Conservation (phyloP, 2,888 invertebrate species). For the Salpingus planirostris region DNA sequence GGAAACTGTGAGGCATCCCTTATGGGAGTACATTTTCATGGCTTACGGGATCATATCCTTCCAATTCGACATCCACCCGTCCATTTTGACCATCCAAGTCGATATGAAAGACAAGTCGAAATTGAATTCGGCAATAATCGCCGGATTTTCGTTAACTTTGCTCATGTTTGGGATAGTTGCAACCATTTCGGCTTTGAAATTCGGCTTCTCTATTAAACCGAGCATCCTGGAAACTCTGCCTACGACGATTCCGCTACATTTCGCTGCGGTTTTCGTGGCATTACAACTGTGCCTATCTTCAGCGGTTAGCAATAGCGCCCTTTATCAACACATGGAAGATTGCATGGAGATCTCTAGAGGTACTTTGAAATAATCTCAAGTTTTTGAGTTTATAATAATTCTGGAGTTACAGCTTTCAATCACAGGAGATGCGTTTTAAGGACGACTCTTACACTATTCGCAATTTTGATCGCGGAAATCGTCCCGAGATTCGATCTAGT, state of each 20-base stretch:
- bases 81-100: conserved; percentile 81
- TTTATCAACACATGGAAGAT: conserved; percentile 78
- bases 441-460: conserved; percentile 58
- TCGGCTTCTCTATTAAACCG: conserved; percentile 53
- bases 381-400: no score
- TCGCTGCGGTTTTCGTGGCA: conserved; percentile 65
- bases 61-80: conserved; percentile 75
- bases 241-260: conserved; percentile 51
- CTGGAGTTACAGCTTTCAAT: conserved; percentile 59
- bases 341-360: conserved; percentile 63
- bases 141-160: conserved; percentile 59
- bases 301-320: conserved; percentile 67
- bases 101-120: conserved; percentile 77
- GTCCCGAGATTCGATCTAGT: conserved; percentile 80
- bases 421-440: conserved; percentile 63
- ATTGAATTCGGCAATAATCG: conserved; percentile 61
- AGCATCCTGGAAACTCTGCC: conserved; percentile 62
- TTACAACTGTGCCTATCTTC: conserved; percentile 70
- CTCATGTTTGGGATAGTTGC: no score
- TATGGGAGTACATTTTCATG: conserved; percentile 46
- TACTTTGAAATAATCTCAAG: conserved; percentile 31
- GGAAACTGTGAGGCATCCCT: conserved; percentile 12
- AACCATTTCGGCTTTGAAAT: conserved; percentile 54
- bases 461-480: conserved; percentile 69
- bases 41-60: conserved; percentile 62